phyloP scores from a whole-genome alignment of 2,797 vertebrate genomes.

The Tarsius wallacei region DNA sequence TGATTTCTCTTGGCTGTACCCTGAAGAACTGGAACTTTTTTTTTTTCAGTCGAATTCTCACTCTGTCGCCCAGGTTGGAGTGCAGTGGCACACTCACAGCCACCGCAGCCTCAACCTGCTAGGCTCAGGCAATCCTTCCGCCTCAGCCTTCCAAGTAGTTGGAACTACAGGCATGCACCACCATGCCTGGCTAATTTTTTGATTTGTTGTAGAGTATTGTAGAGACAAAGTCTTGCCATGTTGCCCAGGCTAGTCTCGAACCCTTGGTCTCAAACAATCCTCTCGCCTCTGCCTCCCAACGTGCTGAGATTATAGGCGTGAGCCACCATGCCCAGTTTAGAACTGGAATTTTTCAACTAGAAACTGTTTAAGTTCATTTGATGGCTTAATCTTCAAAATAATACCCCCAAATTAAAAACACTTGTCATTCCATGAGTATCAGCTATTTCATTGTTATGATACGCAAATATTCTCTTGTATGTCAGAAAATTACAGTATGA shows the following conservation, averaged over 20 bases:
- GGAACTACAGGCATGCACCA: background rate
- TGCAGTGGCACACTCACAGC: too few species aligned
- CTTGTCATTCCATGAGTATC: background rate
- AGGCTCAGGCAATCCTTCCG: background rate
- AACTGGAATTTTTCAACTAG: background rate
- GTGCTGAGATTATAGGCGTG: background rate
- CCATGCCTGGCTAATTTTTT: too few species aligned
- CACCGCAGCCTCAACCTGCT: too few species aligned
- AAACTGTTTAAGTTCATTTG: conserved; percentile 45
- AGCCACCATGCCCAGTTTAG: background rate
- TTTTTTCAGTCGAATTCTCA: too few species aligned
- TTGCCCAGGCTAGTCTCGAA: too few species aligned
- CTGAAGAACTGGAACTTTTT: background rate
- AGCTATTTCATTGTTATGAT: conserved; percentile 36
- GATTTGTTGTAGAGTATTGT: too few species aligned
- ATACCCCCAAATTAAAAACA: conserved; percentile 50
- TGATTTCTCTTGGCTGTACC: conserved; percentile 12
- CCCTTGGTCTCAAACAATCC: too few species aligned
- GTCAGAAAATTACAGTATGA: conserved; percentile 25
- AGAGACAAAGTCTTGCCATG: too few species aligned
- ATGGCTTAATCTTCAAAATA: conserved; percentile 48
- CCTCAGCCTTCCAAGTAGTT: background rate
- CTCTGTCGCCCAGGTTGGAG: too few species aligned
- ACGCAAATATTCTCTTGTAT: conserved; percentile 22
- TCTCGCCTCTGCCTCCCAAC: too few species aligned